A percentile compares a stretch with the other conserved stretches of the same genome.
These are phyloP conservation scores for Mesocricetus auratus DNA, from an alignment of 2,113 vertebrate species.

Conservation along the genomic window DNA sequence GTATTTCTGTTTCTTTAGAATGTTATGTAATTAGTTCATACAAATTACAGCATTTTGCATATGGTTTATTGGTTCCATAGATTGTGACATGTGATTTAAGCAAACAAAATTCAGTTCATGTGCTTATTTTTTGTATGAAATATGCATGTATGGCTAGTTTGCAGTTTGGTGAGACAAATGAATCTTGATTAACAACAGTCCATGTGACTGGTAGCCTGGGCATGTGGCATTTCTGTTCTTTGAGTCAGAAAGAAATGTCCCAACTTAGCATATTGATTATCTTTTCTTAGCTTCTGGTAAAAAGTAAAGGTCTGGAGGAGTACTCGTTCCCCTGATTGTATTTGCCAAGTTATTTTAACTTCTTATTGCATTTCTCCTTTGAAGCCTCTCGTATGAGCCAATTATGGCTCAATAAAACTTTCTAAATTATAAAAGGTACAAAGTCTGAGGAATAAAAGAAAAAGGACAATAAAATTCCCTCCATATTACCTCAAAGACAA, in stretches of 20 bases:
- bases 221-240: conserved; percentile 20
- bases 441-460: conserved; percentile 28
- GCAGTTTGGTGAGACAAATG: background rate
- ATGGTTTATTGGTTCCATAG: background rate
- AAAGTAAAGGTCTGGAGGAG: background rate
- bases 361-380: background rate
- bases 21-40: background rate
- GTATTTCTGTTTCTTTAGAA: conserved; percentile 6
- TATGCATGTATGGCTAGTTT: background rate
- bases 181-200: background rate
- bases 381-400: background rate
- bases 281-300: background rate
- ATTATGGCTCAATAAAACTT: background rate
- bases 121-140: background rate
- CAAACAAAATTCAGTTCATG: background rate
- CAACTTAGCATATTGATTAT: background rate
- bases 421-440: conserved; percentile 37
- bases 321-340: background rate
- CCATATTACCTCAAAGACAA: background rate
- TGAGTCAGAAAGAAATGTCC: conserved; percentile 38
- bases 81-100: background rate
- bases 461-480: background rate
- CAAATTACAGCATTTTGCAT: background rate
- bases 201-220: background rate
- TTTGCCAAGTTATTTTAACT: background rate